phyloP scores from a whole-genome alignment of 2,797 vertebrate species.

The Pterois miles region DNA sequence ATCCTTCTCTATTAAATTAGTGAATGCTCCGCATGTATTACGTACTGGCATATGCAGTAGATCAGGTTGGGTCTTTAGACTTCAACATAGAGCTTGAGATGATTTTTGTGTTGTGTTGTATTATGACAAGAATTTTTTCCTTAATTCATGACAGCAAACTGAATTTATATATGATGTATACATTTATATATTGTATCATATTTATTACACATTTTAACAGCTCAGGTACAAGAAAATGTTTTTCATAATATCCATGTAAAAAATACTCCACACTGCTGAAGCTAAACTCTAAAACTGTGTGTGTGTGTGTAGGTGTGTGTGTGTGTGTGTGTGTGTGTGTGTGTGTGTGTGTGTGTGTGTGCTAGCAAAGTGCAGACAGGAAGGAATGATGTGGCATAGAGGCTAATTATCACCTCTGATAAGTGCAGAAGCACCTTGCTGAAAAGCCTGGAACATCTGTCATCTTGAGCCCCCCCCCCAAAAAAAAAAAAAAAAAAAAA shows the following conservation, averaged over 20 bases:
- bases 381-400: background rate
- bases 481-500: no score
- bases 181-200: background rate
- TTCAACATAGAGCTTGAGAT: background rate
- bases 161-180: background rate
- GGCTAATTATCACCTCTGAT: conserved; percentile 63
- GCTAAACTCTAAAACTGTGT: background rate
- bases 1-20: background rate
- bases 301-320: background rate
- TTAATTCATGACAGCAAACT: background rate
- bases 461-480: no score
- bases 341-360: background rate
- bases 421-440: conserved; percentile 41
- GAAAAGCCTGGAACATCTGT: conserved; percentile 30
- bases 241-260: background rate
- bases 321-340: background rate
- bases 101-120: background rate
- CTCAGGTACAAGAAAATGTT: background rate
- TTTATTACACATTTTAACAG: background rate
- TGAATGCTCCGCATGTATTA: background rate
- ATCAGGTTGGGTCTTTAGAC: background rate
- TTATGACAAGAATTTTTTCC: background rate
- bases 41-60: background rate
- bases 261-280: background rate
- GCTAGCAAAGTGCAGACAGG: background rate